These are phyloP conservation scores for Ophioninae sp. DNA, from an alignment of 2,888 invertebrate genomes.

Conservation along the genomic window DNA sequence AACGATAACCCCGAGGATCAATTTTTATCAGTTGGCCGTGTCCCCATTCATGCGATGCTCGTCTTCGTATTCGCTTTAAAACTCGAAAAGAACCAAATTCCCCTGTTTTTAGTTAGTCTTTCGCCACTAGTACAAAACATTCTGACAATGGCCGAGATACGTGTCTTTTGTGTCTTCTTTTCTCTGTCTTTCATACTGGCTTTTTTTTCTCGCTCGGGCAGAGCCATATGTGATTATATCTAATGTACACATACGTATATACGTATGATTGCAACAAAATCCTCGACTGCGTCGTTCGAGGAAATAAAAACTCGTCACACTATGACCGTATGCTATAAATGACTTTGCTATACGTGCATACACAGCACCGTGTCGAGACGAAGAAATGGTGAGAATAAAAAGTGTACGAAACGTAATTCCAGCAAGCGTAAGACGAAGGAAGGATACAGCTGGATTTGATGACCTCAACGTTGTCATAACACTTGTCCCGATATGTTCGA, in stretches of 20 bases:
- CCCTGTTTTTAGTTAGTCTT: neutral
- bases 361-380: constrained; percentile 16
- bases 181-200: neutral
- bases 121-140: neutral
- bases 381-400: constrained; percentile 17
- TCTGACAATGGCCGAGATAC: constrained; percentile 44
- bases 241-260: neutral
- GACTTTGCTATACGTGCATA: neutral
- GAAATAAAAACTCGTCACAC: constrained; percentile 34
- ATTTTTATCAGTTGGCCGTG: constrained; percentile 35
- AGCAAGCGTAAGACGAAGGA: constrained; percentile 7
- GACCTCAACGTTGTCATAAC: constrained; percentile 6
- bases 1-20: constrained; percentile 52
- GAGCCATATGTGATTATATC: neutral
- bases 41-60: neutral
- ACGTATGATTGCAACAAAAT: neutral
- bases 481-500: neutral
- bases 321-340: constrained; percentile 44
- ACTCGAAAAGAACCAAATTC: neutral
- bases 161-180: constrained; percentile 5
- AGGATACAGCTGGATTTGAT: constrained; percentile 15
- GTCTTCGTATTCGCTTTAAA: neutral
- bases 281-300: constrained; percentile 20
- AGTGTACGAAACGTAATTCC: neutral
- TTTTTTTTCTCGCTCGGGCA: neutral